Base-by-base conservation (phyloP, 2,888 invertebrate genomes). In the Aricia artaxerxes region DNA sequence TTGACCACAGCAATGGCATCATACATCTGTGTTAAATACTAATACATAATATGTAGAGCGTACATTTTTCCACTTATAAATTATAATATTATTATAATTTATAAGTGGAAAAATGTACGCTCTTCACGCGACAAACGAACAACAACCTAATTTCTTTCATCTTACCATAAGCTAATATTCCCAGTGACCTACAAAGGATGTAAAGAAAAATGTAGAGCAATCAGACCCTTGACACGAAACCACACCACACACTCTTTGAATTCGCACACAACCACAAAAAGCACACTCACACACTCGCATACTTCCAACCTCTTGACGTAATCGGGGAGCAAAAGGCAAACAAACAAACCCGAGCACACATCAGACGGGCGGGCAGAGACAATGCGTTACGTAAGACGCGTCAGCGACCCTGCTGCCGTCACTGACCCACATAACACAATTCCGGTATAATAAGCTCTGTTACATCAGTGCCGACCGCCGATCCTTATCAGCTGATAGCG, bases 331-430 rank as follows among this genome's bases (percentile, higher is more conserved):
- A 78, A 78, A 49, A 57, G 16, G 57, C 64, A 78, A 78, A 78
- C 78, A 78, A 72, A 64, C 61, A 78, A 78, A 78, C 76, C 73
- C 79, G 80, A 81, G 81, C 81, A 81, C 78, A 82, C 83, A 77
- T 79, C 82, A 1, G 16, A 11, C 49, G 9, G 49, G 80, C 53
- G 80, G 86, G 86, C 86, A 86, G 84, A 90, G 89, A 92, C 92
- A 92, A 92, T 92, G 90, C 85, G 83, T 93, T 91, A 91, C 89
- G 89, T 91, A 91, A 92, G 85, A 84, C 73, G 73, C 91, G 90
- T 92, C 93, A 92, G 91, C 90, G 93, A 93, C 93, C 93, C 92
- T 92, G 93, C 89, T 88, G 89, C 89, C 87, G 92, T 90, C 90
- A 92, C 90, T 93, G 94, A 93, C 94, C 93, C 93, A 93, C 92